These are phyloP conservation scores for Diachrysia chrysitis DNA, from an alignment of 2,888 invertebrate species.

Conservation along the genomic window DNA sequence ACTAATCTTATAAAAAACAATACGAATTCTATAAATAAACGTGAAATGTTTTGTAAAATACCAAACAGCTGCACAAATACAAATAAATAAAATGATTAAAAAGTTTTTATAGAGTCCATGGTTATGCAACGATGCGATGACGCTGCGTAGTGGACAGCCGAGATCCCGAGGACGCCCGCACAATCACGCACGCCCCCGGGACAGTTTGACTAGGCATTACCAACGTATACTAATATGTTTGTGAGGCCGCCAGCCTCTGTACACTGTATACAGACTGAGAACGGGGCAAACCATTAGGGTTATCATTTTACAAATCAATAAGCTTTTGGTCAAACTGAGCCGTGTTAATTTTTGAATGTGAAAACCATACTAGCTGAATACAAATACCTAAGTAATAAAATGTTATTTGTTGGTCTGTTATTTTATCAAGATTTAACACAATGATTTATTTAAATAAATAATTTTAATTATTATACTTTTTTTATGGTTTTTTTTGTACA, in stretches of 20 bases:
- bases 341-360: background rate
- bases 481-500: background rate
- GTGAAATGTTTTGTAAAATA: conserved; percentile 41
- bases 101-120: conserved; percentile 51
- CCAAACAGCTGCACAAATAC: conserved; percentile 43
- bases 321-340: background rate
- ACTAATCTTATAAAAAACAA: conserved; percentile 27
- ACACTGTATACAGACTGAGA: conserved; percentile 71
- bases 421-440: background rate
- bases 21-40: conserved; percentile 10
- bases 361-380: background rate
- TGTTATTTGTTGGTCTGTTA: background rate
- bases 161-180: conserved; percentile 77
- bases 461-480: background rate
- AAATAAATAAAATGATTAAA: conserved; percentile 51
- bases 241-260: conserved; percentile 63
- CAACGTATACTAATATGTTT: conserved; percentile 85
- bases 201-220: conserved; percentile 83
- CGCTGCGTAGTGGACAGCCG: conserved; percentile 62
- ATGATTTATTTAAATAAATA: background rate
- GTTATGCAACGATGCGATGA: conserved; percentile 64
- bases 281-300: conserved; percentile 22
- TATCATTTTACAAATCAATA: conserved; percentile 45
- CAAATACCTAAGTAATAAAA: no score
- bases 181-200: conserved; percentile 80